Evolutionary conservation across 2,797 vertebrate species (phyloP).

Genomic region (Dipus sagitta): DNA sequence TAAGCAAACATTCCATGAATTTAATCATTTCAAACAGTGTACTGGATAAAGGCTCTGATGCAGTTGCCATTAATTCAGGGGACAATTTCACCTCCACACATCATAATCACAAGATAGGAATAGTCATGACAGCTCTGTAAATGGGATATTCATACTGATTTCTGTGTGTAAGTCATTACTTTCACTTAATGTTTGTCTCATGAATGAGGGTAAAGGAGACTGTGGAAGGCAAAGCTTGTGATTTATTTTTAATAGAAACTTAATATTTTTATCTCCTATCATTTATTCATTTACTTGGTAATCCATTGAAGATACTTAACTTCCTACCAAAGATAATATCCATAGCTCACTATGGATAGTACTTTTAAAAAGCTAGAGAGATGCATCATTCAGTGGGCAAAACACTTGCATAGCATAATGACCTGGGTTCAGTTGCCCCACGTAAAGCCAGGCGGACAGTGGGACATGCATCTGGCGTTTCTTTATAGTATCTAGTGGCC

Average conservation of each 20-base stretch:
- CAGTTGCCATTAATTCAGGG: conserved; percentile 87
- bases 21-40: conserved; percentile 88
- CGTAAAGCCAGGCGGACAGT: too few relatives aligned
- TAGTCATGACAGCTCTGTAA: conserved; percentile 79
- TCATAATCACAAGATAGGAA: conserved; percentile 84
- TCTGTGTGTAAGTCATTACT: conserved; percentile 76
- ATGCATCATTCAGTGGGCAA: too few relatives aligned
- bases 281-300: neutral
- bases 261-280: neutral
- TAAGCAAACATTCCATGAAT: conserved; percentile 87
- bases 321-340: neutral
- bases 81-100: conserved; percentile 83
- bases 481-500: too few relatives aligned
- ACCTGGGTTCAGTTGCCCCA: too few relatives aligned
- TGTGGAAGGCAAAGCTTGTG: conserved; percentile 8
- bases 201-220: conserved; percentile 30
- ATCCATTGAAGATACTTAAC: neutral
- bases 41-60: conserved; percentile 82
- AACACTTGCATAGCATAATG: too few relatives aligned
- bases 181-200: conserved; percentile 73
- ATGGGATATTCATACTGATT: conserved; percentile 81
- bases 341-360: neutral
- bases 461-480: too few relatives aligned
- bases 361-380: too few relatives aligned
- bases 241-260: neutral